Evolutionary conservation across 1,140 invertebrate genomes (phyloP), one percentile per base, ranked within the genome.

Genomic region (Aphis gossypii): DNA sequence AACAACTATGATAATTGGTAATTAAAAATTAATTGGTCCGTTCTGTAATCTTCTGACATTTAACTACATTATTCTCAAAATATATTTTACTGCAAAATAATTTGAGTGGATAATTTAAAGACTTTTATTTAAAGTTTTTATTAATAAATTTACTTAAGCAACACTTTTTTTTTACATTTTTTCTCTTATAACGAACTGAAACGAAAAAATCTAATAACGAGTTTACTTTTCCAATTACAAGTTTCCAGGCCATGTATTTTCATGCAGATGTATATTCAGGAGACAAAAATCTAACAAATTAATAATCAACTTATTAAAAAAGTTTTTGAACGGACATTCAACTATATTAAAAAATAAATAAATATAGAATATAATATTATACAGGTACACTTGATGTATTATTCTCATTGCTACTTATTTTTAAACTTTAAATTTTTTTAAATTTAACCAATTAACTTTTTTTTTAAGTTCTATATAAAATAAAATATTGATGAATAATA

Each of bases 251-350:
- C 14, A 35, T 76, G 30, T 76, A 76, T n/a, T 76, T 76, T 76
- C 30, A 4, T 41, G 38, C 83, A 84, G 23, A 44, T 38, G 41
- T 76, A 76, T 48, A 87, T 48, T 87, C 46, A 87, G 6, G 48
- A 87, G 41, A 87, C 44, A 46, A 87, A 14, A 46, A 48, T 48
- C 11, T 2, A 35, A 48, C 86, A 46, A 44, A 87, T 44, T 48
- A 87, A 44, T 87, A 46, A 87, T 48, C 86, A 87, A 87, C 44
- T 87, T 87, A 87, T 87, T 87, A 87, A 87, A 87, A 46, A 87
- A 87, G 82, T 87, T 87, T 44, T 48, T 44, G 2, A 48, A 46
- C 1, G n/a, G 44, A 48, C 84, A 48, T 87, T 87, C 30, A n/a
- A 87, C 14, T 14, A 48, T 30, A 30, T 14, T n/a, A 48, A 87